Conservation (phyloP, 2,113 vertebrate genomes). For the Loxodonta africana region DNA sequence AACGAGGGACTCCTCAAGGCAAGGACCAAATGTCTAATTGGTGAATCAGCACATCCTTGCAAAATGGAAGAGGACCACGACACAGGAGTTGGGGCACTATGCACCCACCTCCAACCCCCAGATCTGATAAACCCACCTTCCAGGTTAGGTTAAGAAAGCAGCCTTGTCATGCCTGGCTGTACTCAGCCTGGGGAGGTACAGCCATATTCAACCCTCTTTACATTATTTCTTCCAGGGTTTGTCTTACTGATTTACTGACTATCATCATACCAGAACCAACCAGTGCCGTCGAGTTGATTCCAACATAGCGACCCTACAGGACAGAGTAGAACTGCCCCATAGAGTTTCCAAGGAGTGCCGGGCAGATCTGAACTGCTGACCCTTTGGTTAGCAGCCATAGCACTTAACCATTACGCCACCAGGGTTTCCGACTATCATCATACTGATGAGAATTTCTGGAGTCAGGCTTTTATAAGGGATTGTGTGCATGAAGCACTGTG, state of each 20-base stretch:
- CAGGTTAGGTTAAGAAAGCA: neutral
- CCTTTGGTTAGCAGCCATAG: no score
- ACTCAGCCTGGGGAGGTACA: neutral
- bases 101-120: accelerated
- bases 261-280: no score
- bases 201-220: neutral
- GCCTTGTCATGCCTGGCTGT: no score
- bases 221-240: neutral
- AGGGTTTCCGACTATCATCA: neutral
- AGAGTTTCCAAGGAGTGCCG: no score
- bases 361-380: no score
- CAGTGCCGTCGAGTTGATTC: no score
- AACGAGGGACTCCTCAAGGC: neutral
- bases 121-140: neutral
- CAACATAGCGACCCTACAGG: no score
- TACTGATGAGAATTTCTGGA: no score
- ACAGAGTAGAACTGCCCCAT: no score
- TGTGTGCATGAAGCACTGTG: no score
- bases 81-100: neutral
- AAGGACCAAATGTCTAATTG: neutral
- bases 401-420: no score
- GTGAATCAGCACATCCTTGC: neutral
- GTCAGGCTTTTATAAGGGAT: neutral
- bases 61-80: no score
- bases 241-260: neutral